Evolutionary conservation across 2,797 vertebrate genomes (phyloP).

Genomic region (Ctenosaura bakeri): DNA sequence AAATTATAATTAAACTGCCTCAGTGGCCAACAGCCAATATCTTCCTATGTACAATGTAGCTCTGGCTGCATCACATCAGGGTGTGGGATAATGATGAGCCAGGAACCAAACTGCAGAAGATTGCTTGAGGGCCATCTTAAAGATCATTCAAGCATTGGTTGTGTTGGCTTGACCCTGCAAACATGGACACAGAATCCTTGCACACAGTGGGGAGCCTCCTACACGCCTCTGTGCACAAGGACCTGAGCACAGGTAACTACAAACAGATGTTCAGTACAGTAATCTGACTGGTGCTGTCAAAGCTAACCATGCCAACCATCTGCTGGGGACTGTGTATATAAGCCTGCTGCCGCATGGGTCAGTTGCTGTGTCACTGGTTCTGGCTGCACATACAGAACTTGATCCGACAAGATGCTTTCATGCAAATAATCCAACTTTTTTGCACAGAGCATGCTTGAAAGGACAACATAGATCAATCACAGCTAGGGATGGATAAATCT

Average conservation of each 20-base stretch:
- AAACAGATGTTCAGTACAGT: slow-evolving; percentile 9
- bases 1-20: background rate
- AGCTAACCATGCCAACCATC: background rate
- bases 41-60: background rate
- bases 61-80: background rate
- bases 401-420: background rate
- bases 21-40: background rate
- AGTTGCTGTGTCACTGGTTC: background rate
- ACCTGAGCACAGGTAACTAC: background rate
- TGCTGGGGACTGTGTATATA: background rate
- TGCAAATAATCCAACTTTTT: background rate
- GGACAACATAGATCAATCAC: background rate
- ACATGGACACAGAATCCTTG: background rate
- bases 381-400: background rate
- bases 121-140: background rate
- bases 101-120: background rate
- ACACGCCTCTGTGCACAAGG: background rate
- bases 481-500: background rate
- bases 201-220: background rate
- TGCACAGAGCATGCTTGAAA: background rate
- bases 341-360: background rate
- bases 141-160: background rate
- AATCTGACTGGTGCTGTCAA: background rate
- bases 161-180: background rate
- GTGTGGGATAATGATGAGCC: background rate